Conservation (phyloP, 1,140 invertebrate genomes). For the roundworm (Caenorhabditis elegans) region WBcel235 BX284606.5:9818501-9819000, state of each 20-base stretch:
- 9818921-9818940: background rate
- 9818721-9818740: constrained; percentile 11
- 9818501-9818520: background rate
- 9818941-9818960: background rate
- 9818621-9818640: constrained; percentile 1
- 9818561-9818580: constrained; percentile 10
- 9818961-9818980: background rate
- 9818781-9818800: background rate
- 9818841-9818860: background rate
- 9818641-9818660: background rate
- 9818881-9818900: constrained; percentile 29
- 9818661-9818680: constrained; percentile 29
- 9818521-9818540: background rate
- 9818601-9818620: background rate
- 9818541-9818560: constrained; percentile 20
- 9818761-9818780: background rate
- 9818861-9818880: constrained; percentile 11
- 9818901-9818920: constrained; percentile 5
- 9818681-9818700: constrained; percentile 27
- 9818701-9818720: constrained; percentile 4
- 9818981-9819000: too few species aligned
- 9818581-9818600: background rate
- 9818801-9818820: constrained; percentile 35
- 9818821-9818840: constrained; percentile 26
- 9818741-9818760: background rate